These are phyloP conservation scores for Rhynchonycteris naso DNA, from an alignment of 2,797 vertebrate species.

Conservation along the genomic window DNA sequence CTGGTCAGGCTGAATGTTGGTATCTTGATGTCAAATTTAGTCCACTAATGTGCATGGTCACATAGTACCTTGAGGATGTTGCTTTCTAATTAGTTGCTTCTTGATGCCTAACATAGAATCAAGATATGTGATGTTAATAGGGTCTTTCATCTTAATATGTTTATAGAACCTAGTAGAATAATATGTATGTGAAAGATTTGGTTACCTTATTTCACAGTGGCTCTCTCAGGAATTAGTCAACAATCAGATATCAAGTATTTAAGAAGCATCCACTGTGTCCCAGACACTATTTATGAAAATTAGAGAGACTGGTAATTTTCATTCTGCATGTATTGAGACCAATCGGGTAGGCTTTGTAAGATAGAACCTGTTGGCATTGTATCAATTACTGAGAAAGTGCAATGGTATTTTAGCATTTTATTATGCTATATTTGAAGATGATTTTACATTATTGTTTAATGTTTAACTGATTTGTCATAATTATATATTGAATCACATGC, in stretches of 20 bases:
- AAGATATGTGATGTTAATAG: background rate
- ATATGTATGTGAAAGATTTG: constrained; percentile 14
- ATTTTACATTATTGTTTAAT: constrained; percentile 32
- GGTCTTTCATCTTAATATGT: background rate
- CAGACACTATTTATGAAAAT: background rate
- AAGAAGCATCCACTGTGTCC: background rate
- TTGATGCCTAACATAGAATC: background rate
- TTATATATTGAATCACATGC: background rate
- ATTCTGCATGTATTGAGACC: background rate
- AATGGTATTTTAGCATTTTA: background rate
- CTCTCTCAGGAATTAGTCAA: constrained; percentile 4
- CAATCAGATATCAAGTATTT: constrained; percentile 2
- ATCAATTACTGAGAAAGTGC: background rate
- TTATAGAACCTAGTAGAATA: background rate
- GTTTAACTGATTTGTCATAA: background rate
- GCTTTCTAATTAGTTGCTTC: constrained; percentile 5
- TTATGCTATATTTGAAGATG: background rate
- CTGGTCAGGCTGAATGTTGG: constrained; percentile 12
- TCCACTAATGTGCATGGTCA: background rate
- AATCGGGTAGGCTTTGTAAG: background rate
- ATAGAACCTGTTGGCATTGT: background rate
- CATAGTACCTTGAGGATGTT: background rate
- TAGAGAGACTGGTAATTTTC: background rate
- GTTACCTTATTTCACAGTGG: background rate
- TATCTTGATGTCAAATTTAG: constrained; percentile 20